Base-by-base conservation (phyloP, 2,113 vertebrate genomes). In the Melanocharis versteri region DNA sequence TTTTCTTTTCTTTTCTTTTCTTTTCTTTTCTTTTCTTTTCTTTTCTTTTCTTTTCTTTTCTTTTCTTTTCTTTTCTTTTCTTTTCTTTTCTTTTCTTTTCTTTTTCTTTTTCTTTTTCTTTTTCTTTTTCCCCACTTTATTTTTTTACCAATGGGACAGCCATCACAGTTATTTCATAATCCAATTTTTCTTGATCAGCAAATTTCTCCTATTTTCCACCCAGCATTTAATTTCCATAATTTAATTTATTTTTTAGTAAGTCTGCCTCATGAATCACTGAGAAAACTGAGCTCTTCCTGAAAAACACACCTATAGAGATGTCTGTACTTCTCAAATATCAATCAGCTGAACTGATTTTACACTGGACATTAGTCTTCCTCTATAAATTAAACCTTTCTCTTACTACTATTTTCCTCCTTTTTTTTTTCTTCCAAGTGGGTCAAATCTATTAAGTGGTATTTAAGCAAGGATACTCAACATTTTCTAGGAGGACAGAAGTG, bases 101-200 rank as follows among this genome's bases (percentile, higher is more conserved):
- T 9, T 3, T n/a, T 13, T 33, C 3, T n/a, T n/a, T 44, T 1
- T 8, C 20, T 11, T 44, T 66, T 58, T 16, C 1, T 26, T 40
- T 51, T 51, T 24, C 0, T 53, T 70, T 7, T 3, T 0, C 1
- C 5, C 0, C 6, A 11, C 3, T 78, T 57, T 48, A 69, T 58
- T 1, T 26, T 81, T 26, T 66, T 78, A 42, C 7, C 27, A 62
- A 21, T 62, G 20, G 4, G 6, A 3, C 5, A 92, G 6, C 6
- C 13, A 47, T 64, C 47, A 69, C 8, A 11, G 2, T 45, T 81
- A 58, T 62, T 83, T 89, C 6, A 22, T 57, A 61, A 45, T 28
- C 22, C 71, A 68, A 60, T 15, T 11, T 58, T 35, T 80, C 39
- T 80, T 17, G 10, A 39, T 73, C 18, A 50, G 3, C 4, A 62